A percentile compares a stretch with the other conserved stretches of the same genome.
Evolutionary conservation across 2,888 invertebrate species (phyloP).

Genomic region (Drosophila siamana): DNA sequence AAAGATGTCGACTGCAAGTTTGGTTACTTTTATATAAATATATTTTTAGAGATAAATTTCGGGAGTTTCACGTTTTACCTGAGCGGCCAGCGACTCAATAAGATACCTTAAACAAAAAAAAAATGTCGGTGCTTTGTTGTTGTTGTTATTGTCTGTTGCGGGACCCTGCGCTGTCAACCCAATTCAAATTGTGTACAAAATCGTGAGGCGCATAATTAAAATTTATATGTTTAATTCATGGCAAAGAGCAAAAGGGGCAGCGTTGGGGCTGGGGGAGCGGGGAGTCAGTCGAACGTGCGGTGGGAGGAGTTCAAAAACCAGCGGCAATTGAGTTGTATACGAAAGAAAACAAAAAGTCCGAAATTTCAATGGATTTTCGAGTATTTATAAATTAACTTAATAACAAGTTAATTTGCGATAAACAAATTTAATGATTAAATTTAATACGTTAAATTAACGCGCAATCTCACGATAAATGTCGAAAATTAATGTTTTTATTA

Average conservation of each 20-base stretch:
- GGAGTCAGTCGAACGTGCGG: constrained; percentile 2
- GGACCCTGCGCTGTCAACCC: constrained; percentile 69
- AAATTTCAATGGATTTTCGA: constrained; percentile 14
- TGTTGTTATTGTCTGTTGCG: constrained; percentile 20
- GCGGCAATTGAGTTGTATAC: constrained; percentile 70
- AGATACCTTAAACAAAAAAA: constrained; percentile 47
- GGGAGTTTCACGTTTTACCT: constrained; percentile 68
- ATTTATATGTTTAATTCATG: constrained; percentile 66
- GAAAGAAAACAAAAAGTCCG: not conserved
- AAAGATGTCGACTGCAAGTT: constrained; percentile 72
- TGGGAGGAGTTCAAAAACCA: constrained; percentile 31
- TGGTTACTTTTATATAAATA: constrained; percentile 31
- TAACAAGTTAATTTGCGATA: constrained; percentile 50
- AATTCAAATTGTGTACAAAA: constrained; percentile 80
- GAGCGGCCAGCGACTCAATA: constrained; percentile 51
- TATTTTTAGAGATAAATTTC: constrained; percentile 48
- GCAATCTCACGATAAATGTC: constrained; percentile 20
- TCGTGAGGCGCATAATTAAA: constrained; percentile 80
- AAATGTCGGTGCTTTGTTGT: constrained; percentile 39
- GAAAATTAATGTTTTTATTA: not conserved
- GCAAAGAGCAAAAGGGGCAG: constrained; percentile 7
- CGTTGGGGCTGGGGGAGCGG: not conserved
- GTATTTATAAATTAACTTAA: constrained; percentile 35
- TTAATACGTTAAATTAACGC: constrained; percentile 13
- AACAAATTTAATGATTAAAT: constrained; percentile 19